Conservation (phyloP, 2,113 vertebrate species). For the Pelecanoides urinatrix region DNA sequence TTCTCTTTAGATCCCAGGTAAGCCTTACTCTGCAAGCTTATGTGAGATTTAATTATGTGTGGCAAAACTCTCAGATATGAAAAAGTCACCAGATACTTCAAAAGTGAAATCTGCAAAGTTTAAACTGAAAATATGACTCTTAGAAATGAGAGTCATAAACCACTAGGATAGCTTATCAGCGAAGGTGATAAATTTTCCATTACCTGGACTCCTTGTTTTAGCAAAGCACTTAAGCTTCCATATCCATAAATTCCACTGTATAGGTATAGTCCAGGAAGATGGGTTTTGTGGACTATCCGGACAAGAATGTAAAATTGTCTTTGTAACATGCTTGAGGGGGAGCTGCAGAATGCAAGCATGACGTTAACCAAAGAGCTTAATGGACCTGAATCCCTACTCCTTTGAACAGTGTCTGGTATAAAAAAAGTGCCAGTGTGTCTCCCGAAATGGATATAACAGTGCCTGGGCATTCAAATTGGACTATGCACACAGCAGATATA, state of each 20-base stretch:
- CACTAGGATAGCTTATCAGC: not conserved
- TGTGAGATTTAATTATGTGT: not conserved
- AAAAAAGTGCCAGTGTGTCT: not conserved
- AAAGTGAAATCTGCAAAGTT: not conserved
- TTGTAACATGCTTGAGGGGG: not conserved
- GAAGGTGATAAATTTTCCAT: not conserved
- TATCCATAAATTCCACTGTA: not conserved
- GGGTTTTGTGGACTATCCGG: not conserved
- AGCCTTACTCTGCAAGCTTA: not conserved
- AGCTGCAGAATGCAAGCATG: not conserved
- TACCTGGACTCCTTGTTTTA: not conserved
- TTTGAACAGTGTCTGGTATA: not conserved
- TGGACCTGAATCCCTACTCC: not conserved
- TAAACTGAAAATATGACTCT: not conserved
- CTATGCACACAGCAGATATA: not conserved
- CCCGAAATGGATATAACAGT: not conserved
- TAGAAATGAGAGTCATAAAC: not conserved
- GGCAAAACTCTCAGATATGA: not conserved
- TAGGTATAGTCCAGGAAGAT: not conserved
- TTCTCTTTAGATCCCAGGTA: not conserved
- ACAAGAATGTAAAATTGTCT: not conserved
- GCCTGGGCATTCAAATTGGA: not conserved
- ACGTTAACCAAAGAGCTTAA: not conserved
- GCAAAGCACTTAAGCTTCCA: not conserved
- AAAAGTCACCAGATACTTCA: not conserved